These are phyloP conservation scores for Eurosta solidaginis DNA, from an alignment of 1,140 invertebrate genomes.

Conservation along the genomic window DNA sequence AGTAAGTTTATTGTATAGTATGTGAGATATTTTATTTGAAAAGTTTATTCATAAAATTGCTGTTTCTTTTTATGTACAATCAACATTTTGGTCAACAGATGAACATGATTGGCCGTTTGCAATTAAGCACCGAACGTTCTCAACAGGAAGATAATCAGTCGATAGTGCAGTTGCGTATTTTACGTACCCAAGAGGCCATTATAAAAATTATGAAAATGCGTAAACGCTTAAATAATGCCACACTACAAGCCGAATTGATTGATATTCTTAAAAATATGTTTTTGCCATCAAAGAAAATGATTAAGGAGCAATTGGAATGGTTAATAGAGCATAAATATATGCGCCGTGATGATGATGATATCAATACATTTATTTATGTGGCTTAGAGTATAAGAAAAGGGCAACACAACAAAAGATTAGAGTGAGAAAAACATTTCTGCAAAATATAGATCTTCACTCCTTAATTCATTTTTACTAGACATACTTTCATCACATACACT, in stretches of 20 bases:
- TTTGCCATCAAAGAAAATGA: slow-evolving; percentile 97
- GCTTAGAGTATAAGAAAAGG: slow-evolving; percentile 65
- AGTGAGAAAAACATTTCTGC: neutral
- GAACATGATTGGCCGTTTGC: slow-evolving; percentile 92
- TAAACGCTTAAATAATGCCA: slow-evolving; percentile 90
- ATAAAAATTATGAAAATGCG: slow-evolving; percentile 99
- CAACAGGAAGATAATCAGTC: slow-evolving; percentile 97
- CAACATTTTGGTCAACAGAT: no score
- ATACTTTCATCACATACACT: no score
- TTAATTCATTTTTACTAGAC: neutral
- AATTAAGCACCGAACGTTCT: slow-evolving; percentile 92
- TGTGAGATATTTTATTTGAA: neutral
- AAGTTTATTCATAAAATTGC: neutral
- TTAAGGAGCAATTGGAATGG: slow-evolving; percentile 99
- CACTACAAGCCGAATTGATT: slow-evolving; percentile 93
- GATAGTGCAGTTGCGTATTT: slow-evolving; percentile 92
- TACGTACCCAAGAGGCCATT: slow-evolving; percentile 93
- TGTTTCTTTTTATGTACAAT: neutral
- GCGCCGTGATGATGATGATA: slow-evolving; percentile 93
- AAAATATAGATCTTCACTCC: neutral
- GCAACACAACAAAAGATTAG: neutral
- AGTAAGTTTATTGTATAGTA: slow-evolving; percentile 58
- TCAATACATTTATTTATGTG: slow-evolving; percentile 98
- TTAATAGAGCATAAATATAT: slow-evolving; percentile 99
- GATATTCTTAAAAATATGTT: slow-evolving; percentile 99